Percentiles rank a stretch among this genome's conserved stretches.
phyloP scores from a whole-genome alignment of 2,797 vertebrate genomes.

The Botia kubotai region DNA sequence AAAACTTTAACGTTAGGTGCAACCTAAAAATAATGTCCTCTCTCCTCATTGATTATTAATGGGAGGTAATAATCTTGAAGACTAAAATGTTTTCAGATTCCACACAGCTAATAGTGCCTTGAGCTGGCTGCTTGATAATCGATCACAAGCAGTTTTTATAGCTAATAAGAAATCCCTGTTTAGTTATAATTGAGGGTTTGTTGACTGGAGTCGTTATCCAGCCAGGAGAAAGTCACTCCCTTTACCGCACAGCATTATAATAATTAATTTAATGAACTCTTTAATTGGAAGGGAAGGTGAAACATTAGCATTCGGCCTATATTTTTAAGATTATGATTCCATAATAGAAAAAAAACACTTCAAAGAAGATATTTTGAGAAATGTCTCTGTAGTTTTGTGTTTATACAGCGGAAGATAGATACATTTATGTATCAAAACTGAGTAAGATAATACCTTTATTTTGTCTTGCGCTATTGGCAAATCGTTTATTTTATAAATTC shows the following conservation, averaged over 20 bases:
- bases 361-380: background rate
- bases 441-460: too few species aligned
- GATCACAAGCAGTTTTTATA: background rate
- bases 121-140: constrained; percentile 4
- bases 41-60: too few species aligned
- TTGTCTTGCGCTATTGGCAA: background rate
- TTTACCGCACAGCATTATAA: constrained; percentile 32
- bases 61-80: too few species aligned
- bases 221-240: background rate
- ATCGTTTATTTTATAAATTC: too few species aligned
- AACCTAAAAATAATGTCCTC: too few species aligned
- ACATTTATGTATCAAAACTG: too few species aligned
- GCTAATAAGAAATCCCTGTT: constrained; percentile 12
- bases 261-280: background rate
- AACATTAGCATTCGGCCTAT: constrained; percentile 22
- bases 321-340: constrained; percentile 7
- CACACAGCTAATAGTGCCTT: background rate
- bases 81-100: too few species aligned
- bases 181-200: constrained; percentile 37
- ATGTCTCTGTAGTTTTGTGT: background rate
- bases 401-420: too few species aligned
- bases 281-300: constrained; percentile 14
- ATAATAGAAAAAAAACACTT: constrained; percentile 3
- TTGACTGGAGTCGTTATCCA: constrained; percentile 28
- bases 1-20: too few species aligned